A percentile compares a stretch with the other conserved stretches of the same genome.
phyloP scores from a whole-genome alignment of 1,140 invertebrate species.

The Zophobas morio region DNA sequence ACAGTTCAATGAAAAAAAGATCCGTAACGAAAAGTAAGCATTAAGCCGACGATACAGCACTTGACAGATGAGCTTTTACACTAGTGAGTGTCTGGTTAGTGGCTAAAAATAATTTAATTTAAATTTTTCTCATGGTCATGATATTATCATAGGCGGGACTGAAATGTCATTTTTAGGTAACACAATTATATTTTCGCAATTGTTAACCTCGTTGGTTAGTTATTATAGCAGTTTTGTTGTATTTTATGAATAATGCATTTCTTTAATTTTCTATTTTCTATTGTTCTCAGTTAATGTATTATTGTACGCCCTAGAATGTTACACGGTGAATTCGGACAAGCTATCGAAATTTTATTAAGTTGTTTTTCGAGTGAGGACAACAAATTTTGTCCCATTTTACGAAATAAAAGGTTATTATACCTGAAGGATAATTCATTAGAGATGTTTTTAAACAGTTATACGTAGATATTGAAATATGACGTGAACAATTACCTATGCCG shows the following conservation, averaged over 20 bases:
- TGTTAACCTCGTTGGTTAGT: constrained; percentile 27
- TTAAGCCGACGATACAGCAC: no score
- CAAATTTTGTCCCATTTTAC: no score
- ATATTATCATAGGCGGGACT: constrained; percentile 9
- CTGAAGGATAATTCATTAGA: no score
- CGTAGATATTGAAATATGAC: no score
- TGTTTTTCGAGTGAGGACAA: no score
- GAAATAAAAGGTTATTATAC: no score
- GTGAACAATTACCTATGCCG: no score
- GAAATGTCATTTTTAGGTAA: constrained; percentile 23
- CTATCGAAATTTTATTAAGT: no score
- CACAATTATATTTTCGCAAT: constrained; percentile 10
- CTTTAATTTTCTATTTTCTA: constrained; percentile 10
- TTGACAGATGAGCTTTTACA: constrained; percentile 17
- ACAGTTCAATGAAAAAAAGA: not conserved
- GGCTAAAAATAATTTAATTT: not conserved
- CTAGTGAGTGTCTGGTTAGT: not conserved
- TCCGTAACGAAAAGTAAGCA: no score
- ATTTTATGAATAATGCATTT: constrained; percentile 34
- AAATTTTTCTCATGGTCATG: not conserved
- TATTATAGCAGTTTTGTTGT: constrained; percentile 21
- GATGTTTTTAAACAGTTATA: no score
- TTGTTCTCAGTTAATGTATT: constrained; percentile 11
- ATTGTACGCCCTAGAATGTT: not conserved
- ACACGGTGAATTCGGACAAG: no score